phyloP scores from a whole-genome alignment of 2,888 invertebrate species.

The Candidula unifasciata region DNA sequence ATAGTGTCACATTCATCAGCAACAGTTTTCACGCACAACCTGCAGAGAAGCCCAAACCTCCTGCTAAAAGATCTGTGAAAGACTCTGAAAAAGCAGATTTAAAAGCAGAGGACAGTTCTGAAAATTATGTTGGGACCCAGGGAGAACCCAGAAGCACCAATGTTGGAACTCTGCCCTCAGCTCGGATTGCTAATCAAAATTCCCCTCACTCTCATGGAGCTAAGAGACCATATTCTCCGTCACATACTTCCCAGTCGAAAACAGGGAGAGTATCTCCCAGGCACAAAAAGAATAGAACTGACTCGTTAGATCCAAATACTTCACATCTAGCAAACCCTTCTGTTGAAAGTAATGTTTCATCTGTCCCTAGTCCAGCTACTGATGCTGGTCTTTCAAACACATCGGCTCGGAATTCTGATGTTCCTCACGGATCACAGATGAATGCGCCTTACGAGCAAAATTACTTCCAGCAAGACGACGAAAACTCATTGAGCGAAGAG shows the following conservation, averaged over 20 bases:
- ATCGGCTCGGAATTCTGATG: slow-evolving; percentile 25
- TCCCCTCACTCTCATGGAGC: slow-evolving; percentile 19
- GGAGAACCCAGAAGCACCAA: slow-evolving; percentile 48
- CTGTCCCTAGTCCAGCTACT: slow-evolving; percentile 43
- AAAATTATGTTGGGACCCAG: slow-evolving; percentile 5
- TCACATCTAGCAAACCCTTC: slow-evolving; percentile 35
- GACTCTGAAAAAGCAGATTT: slow-evolving; percentile 17
- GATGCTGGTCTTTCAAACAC: slow-evolving; percentile 25
- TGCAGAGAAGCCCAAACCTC: slow-evolving; percentile 49
- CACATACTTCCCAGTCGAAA: slow-evolving; percentile 30
- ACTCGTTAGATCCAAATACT: slow-evolving; percentile 35
- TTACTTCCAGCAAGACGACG: slow-evolving; percentile 35
- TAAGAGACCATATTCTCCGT: slow-evolving; percentile 45
- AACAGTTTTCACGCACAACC: slow-evolving; percentile 58
- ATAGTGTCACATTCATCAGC: slow-evolving; percentile 56
- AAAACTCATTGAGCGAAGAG: slow-evolving; percentile 36
- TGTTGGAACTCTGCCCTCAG: slow-evolving; percentile 36
- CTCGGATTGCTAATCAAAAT: slow-evolving; percentile 5
- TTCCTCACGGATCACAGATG: slow-evolving; percentile 6
- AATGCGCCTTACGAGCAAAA: slow-evolving; percentile 44
- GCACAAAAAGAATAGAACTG: slow-evolving; percentile 42
- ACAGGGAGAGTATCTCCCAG: slow-evolving; percentile 34
- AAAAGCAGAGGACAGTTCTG: slow-evolving; percentile 16
- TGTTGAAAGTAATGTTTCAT: slow-evolving; percentile 43
- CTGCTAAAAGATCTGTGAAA: slow-evolving; percentile 3